Base-by-base conservation (phyloP, 2,113 vertebrate genomes). In the Pteropus alecto region DNA sequence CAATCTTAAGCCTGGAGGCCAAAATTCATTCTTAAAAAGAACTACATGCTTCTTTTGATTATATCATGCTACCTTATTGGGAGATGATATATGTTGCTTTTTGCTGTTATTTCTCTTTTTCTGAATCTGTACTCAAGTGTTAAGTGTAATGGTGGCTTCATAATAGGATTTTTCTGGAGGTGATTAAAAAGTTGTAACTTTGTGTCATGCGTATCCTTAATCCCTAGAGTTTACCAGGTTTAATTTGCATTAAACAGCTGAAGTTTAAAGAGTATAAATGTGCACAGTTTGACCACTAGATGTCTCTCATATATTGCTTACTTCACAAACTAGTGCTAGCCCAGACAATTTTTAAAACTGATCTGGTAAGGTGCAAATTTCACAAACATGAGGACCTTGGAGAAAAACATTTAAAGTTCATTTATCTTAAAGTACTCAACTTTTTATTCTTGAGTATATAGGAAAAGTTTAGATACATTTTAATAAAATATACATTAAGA, bases 201-300 rank as follows among this genome's bases (percentile, higher is more conserved):
- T 87, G 7, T 92, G 28, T 16, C 78, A 19, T 43, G 13, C 8
- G 15, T 58, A 58, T 63, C 21, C n/a, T 93, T 91, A 71, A 61
- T 43, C 71, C 22, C 38, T n/a, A 82, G 65, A 84, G 56, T 90
- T 97, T 79, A 18, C 41, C 68, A 43, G 16, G 54, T 14, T 18
- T 74, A 22, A 92, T 14, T 88, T 88, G 46, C 79, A 28, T 65
- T 46, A 60, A 51, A 35, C 51, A 71, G 70, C 30, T 76, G 8
- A 85, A 33, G 33, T 83, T 51, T 61, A 73, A 77, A 74, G n/a
- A 85, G 7, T 24, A 68, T 41, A 67, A 93, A 26, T 86, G 2
- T 94, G 3, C 30, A 56, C 51, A 95, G n/a, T 63, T 71, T 81
- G 70, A 51, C 95, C 97, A 96, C 93, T 95, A 98, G 97, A 60